A percentile compares a stretch with the other conserved stretches of the same genome.
Conservation (phyloP, 2,797 vertebrate species). For the Glossophaga mutica region DNA sequence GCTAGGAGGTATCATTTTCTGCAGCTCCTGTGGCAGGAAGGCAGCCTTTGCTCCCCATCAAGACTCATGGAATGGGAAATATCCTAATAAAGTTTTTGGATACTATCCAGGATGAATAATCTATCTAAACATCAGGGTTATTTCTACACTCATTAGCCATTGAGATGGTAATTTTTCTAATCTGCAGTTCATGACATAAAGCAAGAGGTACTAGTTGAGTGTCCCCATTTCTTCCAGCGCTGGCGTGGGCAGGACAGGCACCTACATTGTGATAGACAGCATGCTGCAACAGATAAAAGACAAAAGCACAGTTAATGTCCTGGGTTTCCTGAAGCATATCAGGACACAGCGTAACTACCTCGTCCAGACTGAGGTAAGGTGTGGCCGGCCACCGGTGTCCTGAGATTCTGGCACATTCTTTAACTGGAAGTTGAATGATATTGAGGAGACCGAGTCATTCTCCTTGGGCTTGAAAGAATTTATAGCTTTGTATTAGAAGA, state of each 20-base stretch:
- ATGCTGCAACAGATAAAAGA: constrained; percentile 99
- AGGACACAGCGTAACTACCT: constrained; percentile 99
- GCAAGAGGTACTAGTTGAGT: background rate
- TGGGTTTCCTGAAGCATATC: constrained; percentile 99
- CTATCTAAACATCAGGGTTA: background rate
- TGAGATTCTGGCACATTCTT: background rate
- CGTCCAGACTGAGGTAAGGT: constrained; percentile 97
- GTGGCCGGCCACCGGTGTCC: fast-evolving
- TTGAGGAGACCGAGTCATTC: background rate
- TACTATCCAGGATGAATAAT: background rate
- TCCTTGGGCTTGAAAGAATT: background rate
- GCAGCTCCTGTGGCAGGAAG: background rate
- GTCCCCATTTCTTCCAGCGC: constrained; percentile 85
- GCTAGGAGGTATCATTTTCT: background rate
- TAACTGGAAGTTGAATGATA: too few relatives aligned
- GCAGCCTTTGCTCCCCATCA: background rate
- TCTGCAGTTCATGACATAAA: background rate
- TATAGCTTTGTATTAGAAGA: background rate
- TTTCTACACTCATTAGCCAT: background rate
- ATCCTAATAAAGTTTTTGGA: background rate
- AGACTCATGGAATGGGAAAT: background rate
- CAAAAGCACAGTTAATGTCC: constrained; percentile 97
- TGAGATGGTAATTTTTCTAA: background rate
- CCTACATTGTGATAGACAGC: constrained; percentile 99
- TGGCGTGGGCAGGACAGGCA: constrained; percentile 98